Base-by-base conservation (phyloP, 2,888 invertebrate species). In the Campoplex capitator region DNA sequence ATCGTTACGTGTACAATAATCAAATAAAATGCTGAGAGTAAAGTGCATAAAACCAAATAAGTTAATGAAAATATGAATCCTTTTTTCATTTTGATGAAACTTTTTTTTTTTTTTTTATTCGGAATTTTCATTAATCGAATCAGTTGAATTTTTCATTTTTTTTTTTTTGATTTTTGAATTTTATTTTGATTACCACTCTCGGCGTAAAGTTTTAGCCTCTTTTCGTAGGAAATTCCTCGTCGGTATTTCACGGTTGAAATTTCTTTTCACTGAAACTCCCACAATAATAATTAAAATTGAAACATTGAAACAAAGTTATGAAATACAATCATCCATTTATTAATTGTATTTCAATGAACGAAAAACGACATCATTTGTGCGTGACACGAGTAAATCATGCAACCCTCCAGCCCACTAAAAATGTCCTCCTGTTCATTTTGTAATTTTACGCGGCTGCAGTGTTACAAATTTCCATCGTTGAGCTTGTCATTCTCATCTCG, bases 401-500 rank as follows among this genome's bases (percentile, higher is more conserved):
- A 73, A 54, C 38, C 38, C 35, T n/a, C 8, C 2, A 45, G 42
- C 56, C 65, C 45, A 42, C 28, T n/a, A 62, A 71, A 28, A 54
- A 65, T 73, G 51, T 62, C 48, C 58, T 58, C 11, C 45, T 45
- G 11, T 42, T 73, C 23, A 68, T 82, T 23, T 62, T 62, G 0
- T 54, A 62, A 38, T 62, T 56, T 51, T 18, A 48, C n/a, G 28
- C 45, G 11, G 11, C 8, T 35, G 38, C 9, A 56, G 73, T 42
- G 56, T 54, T 42, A 28, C 28, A 35, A 67, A 4, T 32, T 54
- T 23, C 16, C 48, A 74, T 74, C 23, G 45, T 8, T 38, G 62
- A 32, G n/a, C 35, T 23, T n/a, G 11, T 76, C n/a, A 54, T 62
- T 42, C 42, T 38, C 70, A 35, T 76, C 70, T 76, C 56, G 58